Evolutionary conservation across 1,140 invertebrate genomes (phyloP), one percentile per base, ranked within the genome.

Genomic region (Solenopsis invicta): DNA sequence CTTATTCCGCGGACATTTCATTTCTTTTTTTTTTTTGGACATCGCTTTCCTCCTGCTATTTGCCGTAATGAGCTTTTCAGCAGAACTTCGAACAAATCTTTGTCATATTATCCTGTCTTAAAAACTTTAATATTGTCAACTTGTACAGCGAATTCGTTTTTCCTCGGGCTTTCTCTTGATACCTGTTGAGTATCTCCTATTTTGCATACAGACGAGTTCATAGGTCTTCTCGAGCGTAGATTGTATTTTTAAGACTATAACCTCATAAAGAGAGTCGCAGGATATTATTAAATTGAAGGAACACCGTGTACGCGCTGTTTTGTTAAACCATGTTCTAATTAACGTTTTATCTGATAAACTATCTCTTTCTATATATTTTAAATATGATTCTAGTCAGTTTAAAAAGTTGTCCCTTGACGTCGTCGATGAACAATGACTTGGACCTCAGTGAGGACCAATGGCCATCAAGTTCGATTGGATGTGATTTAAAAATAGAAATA

Each of bases 161-260:
- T 80, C 13, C 34, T 37, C 13, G 2, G 4, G 29, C 34, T 45
- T 59, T 59, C 52, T 59, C 74, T 29, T 21, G 18, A 18, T 67
- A 52, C 61, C 62, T 37, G 61, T 80, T 66, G 76, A 78, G 45
- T 50, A 52, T 37, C 18, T 45, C n/a, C 24, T 66, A 66, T 37
- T 78, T 78, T 78, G 29, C 75, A 78, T 64, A 64, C 75, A 78
- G 75, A 77, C 56, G 56, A 77, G 66, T 69, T 69, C 21, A 13
- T 77, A 62, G 16, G 45, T 66, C n/a, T 80, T 67, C 8, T 69
- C 41, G 21, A 50, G 66, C n/a, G 61, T 52, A 67, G 29, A 10
- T 37, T 8, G 61, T 52, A 52, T 66, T 66, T 78, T 64, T 24
- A 37, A 62, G 61, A 34, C 29, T 18, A 34, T 18, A 50, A 50